phyloP scores from a whole-genome alignment of 2,888 invertebrate genomes.

The Lamproptera curius region DNA sequence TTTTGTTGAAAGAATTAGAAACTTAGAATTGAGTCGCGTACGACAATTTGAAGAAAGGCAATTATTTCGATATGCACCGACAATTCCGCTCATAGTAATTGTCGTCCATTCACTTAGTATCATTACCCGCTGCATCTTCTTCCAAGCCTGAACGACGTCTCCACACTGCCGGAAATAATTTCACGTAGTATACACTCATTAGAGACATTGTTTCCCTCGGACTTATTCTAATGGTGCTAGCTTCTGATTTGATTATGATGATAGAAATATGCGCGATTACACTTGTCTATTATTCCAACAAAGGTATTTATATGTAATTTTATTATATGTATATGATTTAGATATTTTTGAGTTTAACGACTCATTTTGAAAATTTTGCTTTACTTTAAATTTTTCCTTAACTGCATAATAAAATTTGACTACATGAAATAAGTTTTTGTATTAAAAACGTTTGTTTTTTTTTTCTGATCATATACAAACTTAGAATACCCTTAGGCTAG shows the following conservation, averaged over 20 bases:
- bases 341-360: too few species aligned
- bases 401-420: too few species aligned
- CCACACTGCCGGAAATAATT: constrained; percentile 71
- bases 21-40: constrained; percentile 19
- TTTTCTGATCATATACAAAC: too few species aligned
- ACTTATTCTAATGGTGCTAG: constrained; percentile 58
- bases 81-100: constrained; percentile 59
- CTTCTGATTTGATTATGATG: constrained; percentile 58
- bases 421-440: too few species aligned
- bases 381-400: too few species aligned
- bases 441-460: too few species aligned
- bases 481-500: too few species aligned
- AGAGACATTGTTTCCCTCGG: constrained; percentile 60
- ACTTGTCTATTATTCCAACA: too few species aligned
- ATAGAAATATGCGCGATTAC: constrained; percentile 35
- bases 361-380: too few species aligned
- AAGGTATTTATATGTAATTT: too few species aligned
- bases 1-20: constrained; percentile 1
- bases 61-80: constrained; percentile 66
- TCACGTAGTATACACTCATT: constrained; percentile 61
- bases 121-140: constrained; percentile 70
- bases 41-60: constrained; percentile 53
- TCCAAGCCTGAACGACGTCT: constrained; percentile 54
- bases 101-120: constrained; percentile 72
- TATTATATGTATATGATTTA: too few species aligned